These are phyloP conservation scores for Dysmachus trigonus DNA, from an alignment of 2,888 invertebrate species.

Conservation along the genomic window DNA sequence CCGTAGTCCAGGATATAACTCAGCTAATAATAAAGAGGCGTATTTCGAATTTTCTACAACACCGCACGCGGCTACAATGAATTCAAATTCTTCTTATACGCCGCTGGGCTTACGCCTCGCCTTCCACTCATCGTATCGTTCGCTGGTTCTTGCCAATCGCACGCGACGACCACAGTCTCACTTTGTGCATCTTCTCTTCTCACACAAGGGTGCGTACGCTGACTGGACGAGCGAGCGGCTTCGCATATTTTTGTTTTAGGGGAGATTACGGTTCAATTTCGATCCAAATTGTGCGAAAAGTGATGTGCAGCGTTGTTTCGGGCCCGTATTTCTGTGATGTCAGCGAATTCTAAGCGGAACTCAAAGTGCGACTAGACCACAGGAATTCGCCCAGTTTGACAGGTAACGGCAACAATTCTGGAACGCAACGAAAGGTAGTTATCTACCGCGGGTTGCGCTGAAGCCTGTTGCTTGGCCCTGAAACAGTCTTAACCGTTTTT, in stretches of 20 bases:
- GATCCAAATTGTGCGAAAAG: not conserved
- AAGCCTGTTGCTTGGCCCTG: not conserved
- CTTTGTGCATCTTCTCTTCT: not conserved
- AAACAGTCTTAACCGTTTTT: not conserved
- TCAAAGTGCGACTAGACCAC: not conserved
- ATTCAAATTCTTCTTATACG: not conserved
- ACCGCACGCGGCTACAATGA: too few relatives aligned
- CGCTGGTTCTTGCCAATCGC: not conserved
- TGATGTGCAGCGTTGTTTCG: not conserved
- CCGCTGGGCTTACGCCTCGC: not conserved
- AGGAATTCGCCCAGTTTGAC: not conserved
- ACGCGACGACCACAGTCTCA: not conserved
- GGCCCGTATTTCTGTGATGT: not conserved
- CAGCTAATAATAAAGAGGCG: too few relatives aligned
- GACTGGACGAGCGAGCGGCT: not conserved
- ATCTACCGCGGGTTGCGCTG: not conserved
- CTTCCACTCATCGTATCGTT: not conserved
- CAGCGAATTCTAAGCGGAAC: not conserved
- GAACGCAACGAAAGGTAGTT: not conserved
- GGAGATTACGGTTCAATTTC: not conserved
- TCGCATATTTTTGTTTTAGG: not conserved
- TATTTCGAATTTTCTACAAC: too few relatives aligned
- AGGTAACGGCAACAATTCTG: not conserved
- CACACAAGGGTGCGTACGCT: not conserved
- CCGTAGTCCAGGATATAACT: too few relatives aligned